These are phyloP conservation scores for Adrianichthys oophorus DNA, from an alignment of 2,797 vertebrate species.

Conservation along the genomic window DNA sequence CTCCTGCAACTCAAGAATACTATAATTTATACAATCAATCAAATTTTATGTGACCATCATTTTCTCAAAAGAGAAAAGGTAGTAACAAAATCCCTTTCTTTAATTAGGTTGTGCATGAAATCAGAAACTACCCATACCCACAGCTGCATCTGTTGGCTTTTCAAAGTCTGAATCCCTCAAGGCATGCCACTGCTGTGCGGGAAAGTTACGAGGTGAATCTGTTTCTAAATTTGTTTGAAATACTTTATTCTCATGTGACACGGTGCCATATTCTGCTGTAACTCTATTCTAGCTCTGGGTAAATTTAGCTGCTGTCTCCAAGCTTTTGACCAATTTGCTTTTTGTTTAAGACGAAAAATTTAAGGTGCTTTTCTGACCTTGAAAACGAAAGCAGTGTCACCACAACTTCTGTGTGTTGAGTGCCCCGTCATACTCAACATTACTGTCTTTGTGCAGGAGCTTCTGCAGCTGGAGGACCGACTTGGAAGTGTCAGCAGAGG, in stretches of 20 bases:
- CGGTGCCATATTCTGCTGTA: background rate
- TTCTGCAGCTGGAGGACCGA: slow-evolving; percentile 95
- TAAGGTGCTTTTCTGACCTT: background rate
- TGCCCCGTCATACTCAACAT: background rate
- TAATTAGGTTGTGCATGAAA: slow-evolving; percentile 92
- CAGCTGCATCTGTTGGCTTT: slow-evolving; percentile 95
- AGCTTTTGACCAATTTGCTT: no score
- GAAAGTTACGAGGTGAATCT: slow-evolving; percentile 93
- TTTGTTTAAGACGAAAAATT: no score
- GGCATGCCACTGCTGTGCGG: slow-evolving; percentile 90
- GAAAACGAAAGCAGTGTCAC: background rate
- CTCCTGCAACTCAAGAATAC: background rate
- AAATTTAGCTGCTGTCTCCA: background rate
- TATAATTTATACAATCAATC: background rate
- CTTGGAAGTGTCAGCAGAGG: slow-evolving; percentile 92
- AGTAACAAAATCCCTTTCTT: slow-evolving; percentile 5
- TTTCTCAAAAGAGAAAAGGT: no score
- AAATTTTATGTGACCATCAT: background rate
- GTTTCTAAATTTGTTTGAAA: background rate
- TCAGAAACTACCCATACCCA: slow-evolving; percentile 97
- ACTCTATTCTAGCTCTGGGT: background rate
- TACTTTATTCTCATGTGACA: background rate
- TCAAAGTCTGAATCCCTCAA: slow-evolving; percentile 91
- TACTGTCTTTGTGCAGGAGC: slow-evolving; percentile 78
- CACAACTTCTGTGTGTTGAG: background rate